Base-by-base conservation (phyloP, 2,113 vertebrate genomes). In the Colossoma macropomum region DNA sequence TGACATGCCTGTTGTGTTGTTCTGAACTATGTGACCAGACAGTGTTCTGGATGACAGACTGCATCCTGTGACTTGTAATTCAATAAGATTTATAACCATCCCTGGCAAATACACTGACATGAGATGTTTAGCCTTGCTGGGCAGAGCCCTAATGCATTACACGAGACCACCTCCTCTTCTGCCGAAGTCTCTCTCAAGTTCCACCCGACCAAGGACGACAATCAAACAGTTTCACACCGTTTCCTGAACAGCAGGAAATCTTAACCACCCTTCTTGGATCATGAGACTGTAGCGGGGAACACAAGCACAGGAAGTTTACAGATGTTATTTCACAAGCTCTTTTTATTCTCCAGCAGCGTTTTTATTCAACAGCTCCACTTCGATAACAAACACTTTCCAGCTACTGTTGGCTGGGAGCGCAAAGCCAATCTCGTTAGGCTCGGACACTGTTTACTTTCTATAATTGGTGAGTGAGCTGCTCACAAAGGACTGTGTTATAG, bases 21-120 rank as follows among this genome's bases (percentile, higher is more conserved):
- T 81, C 60, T 50, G 27, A 63, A 76, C 25, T 79, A 83, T 59
- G 62, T 68, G 62, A 68, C 59, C 71, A 77, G 34, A 75, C 45
- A 75, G 62, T 48, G n/a, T 72, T 85, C 59, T 80, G 21, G 74
- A 79, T 79, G 75, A 78, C 56, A 66, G 70, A 83, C 85, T 0
- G n/a, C 83, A 89, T 90, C 90, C 86, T 89, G 86, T 92, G 93
- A 92, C 89, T 87, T 84, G 45, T 90, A 89, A 92, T 89, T 90
- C 83, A 89, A 86, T 90, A 87, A 79, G 73, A 86, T 72, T 85
- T 50, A 76, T 63, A 74, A 68, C 38, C 11, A 23, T 75, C 34
- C 23, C 74, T 6, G 19, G 52, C 72, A 59, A 56, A 19, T 17
- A 27, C 50, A 30, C 68, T n/a, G 25, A 81, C 50, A 65, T n/a